Conservation (phyloP, 2,888 invertebrate species). For the Sussaba pulchella region DNA sequence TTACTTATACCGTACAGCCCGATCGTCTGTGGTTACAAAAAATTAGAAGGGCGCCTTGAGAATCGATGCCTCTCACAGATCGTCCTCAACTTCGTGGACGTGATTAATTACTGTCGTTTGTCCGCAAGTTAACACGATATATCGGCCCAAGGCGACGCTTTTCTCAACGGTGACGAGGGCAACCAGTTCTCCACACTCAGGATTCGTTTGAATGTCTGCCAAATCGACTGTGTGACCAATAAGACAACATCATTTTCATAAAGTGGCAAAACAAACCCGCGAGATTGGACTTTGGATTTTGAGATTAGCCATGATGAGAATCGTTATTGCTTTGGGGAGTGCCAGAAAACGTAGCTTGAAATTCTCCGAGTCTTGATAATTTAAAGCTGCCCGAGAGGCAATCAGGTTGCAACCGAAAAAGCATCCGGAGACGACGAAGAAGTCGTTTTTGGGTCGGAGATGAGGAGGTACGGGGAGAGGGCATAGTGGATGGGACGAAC, state of each 20-base stretch:
- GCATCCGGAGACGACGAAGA: conserved; percentile 56
- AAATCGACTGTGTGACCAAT: conserved; percentile 41
- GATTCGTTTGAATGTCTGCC: conserved; percentile 26
- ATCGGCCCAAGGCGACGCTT: conserved; percentile 59
- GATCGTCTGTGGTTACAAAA: conserved; percentile 61
- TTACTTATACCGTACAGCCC: conserved; percentile 74
- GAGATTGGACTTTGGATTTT: neutral
- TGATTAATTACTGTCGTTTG: conserved; percentile 78
- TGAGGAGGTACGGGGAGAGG: conserved; percentile 23
- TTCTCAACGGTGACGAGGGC: neutral
- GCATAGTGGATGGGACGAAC: conserved; percentile 47
- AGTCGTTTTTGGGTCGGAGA: conserved; percentile 47
- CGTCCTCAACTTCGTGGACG: conserved; percentile 65
- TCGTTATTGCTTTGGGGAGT: conserved; percentile 10
- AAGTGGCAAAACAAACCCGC: neutral
- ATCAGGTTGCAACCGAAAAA: conserved; percentile 23
- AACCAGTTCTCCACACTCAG: conserved; percentile 8
- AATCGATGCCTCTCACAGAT: conserved; percentile 67
- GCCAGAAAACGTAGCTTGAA: conserved; percentile 29
- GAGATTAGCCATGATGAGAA: conserved; percentile 19
- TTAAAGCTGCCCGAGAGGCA: conserved; percentile 31
- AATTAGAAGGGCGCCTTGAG: conserved; percentile 68
- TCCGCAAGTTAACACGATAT: conserved; percentile 75
- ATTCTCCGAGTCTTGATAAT: conserved; percentile 26
- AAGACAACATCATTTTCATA: conserved; percentile 2